Evolutionary conservation across 1,140 invertebrate genomes (phyloP).

Genomic region (Temnothorax curvispinosus): DNA sequence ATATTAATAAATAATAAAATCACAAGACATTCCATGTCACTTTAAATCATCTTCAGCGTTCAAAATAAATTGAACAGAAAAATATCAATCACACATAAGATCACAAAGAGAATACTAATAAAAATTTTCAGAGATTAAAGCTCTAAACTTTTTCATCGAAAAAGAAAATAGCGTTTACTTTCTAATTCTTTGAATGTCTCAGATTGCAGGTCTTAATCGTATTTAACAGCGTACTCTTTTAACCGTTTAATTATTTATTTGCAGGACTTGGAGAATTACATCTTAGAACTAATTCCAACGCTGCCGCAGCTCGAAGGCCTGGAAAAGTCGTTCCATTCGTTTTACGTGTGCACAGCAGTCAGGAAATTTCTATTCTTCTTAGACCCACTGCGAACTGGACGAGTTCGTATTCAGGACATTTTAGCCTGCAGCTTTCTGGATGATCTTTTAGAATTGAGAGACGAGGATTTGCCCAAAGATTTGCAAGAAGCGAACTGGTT

Average conservation of each 20-base stretch:
- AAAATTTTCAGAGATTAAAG: too few relatives aligned
- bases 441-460: slow-evolving; percentile 94
- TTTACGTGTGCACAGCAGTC: slow-evolving; percentile 98
- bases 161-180: too few relatives aligned
- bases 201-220: too few relatives aligned
- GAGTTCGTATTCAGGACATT: slow-evolving; percentile 96
- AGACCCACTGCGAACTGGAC: slow-evolving; percentile 94
- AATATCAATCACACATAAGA: too few relatives aligned
- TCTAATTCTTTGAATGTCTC: too few relatives aligned
- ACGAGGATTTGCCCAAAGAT: slow-evolving; percentile 94
- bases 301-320: slow-evolving; percentile 95
- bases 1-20: not conserved
- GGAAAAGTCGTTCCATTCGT: slow-evolving; percentile 97
- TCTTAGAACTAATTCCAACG: slow-evolving; percentile 96
- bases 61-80: too few relatives aligned
- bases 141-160: too few relatives aligned
- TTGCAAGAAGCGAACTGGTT: slow-evolving; percentile 97
- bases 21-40: not conserved
- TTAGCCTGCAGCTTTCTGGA: slow-evolving; percentile 96
- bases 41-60: too few relatives aligned
- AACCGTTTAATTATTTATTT: slow-evolving; percentile 53
- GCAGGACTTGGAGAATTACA: slow-evolving; percentile 98
- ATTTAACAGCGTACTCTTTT: not conserved
- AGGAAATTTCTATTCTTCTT: slow-evolving; percentile 98
- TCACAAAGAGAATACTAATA: too few relatives aligned